Evolutionary conservation across 2,888 invertebrate species (phyloP).

Genomic region (Perithous albicinctus): DNA sequence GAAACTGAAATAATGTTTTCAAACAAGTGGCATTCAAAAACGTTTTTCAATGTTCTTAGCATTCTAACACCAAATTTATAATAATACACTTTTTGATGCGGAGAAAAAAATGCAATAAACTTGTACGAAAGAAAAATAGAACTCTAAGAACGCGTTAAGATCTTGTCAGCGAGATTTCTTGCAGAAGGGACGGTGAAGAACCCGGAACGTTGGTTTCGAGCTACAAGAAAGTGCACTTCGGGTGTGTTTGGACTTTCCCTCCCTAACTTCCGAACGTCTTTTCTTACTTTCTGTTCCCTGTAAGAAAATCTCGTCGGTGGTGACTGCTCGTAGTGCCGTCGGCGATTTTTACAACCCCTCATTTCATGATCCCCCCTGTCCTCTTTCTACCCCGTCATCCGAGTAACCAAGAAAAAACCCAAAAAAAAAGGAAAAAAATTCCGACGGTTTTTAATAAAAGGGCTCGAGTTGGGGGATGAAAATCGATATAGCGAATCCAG

Average conservation of each 20-base stretch:
- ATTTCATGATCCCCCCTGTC: neutral
- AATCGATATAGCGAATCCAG: slow-evolving; percentile 23
- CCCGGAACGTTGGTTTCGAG: slow-evolving; percentile 18
- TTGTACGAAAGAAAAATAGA: slow-evolving; percentile 9
- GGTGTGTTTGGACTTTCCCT: slow-evolving; percentile 45
- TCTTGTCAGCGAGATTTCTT: slow-evolving; percentile 14
- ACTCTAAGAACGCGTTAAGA: slow-evolving; percentile 3
- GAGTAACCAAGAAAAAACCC: neutral
- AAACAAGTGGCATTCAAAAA: neutral
- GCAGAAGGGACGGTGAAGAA: neutral
- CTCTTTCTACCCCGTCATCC: neutral
- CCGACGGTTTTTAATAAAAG: slow-evolving; percentile 23
- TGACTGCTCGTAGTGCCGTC: slow-evolving; percentile 8
- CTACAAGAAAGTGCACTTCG: slow-evolving; percentile 59
- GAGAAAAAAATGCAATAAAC: neutral
- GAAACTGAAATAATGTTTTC: neutral
- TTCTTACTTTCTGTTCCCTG: slow-evolving; percentile 1
- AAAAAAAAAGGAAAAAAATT: neutral
- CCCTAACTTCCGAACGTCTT: neutral
- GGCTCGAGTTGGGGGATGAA: neutral
- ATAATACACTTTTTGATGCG: neutral
- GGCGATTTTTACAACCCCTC: slow-evolving; percentile 28
- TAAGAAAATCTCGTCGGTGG: slow-evolving; percentile 34
- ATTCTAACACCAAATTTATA: neutral
- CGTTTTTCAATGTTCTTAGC: too few relatives aligned